Percentiles rank a stretch among this genome's conserved stretches.
phyloP scores from a whole-genome alignment of 2,797 vertebrate species.

The Coregonus sp. region DNA sequence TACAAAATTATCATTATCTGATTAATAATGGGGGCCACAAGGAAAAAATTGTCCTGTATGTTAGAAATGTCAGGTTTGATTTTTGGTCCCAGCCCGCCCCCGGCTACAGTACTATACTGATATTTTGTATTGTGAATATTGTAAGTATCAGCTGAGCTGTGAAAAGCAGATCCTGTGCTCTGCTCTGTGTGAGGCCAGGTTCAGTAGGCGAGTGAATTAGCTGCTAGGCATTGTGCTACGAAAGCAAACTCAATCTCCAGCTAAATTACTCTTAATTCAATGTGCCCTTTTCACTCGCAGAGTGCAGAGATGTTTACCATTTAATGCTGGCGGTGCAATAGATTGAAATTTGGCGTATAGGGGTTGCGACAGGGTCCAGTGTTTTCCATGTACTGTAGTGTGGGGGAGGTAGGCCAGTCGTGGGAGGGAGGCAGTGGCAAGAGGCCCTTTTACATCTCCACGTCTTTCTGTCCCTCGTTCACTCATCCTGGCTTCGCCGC shows the following conservation, averaged over 20 bases:
- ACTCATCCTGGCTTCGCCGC: constrained; percentile 48
- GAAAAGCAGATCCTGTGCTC: constrained; percentile 32
- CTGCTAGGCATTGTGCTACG: constrained; percentile 55
- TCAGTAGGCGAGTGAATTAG: constrained; percentile 48
- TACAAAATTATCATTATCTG: too few species aligned
- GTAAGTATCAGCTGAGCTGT: constrained; percentile 30
- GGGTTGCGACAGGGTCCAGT: background rate
- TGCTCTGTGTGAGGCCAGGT: constrained; percentile 25
- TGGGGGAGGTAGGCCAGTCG: constrained; percentile 56
- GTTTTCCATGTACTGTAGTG: constrained; percentile 27
- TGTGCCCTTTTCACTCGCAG: constrained; percentile 54
- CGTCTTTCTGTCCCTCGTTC: constrained; percentile 43
- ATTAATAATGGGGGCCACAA: too few species aligned
- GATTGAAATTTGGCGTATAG: constrained; percentile 54
- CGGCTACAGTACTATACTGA: background rate
- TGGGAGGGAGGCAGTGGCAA: constrained; percentile 47
- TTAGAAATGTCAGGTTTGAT: too few species aligned
- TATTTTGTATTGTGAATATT: constrained; percentile 60
- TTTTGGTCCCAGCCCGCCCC: too few species aligned
- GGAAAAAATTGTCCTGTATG: too few species aligned
- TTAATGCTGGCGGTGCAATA: constrained; percentile 63
- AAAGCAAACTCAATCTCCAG: constrained; percentile 56
- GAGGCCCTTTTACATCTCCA: background rate
- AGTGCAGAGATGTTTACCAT: constrained; percentile 67
- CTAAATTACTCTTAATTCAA: constrained; percentile 74